These are phyloP conservation scores for Heterodera carotae DNA, from an alignment of 1,140 invertebrate species.

Conservation along the genomic window DNA sequence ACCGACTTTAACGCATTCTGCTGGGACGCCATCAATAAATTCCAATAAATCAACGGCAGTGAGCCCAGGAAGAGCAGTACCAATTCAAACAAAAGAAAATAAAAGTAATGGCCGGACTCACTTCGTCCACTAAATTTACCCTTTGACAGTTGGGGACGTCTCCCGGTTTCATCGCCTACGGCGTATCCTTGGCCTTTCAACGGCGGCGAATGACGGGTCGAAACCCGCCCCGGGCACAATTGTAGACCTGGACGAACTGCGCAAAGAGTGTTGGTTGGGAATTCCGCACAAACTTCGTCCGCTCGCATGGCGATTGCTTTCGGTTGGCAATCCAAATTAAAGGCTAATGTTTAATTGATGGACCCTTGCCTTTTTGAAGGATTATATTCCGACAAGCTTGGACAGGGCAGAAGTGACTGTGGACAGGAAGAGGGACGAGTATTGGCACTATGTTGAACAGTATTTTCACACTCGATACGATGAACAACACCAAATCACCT, in stretches of 20 bases:
- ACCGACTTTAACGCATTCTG: conserved; percentile 16
- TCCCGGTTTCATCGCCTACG: conserved; percentile 54
- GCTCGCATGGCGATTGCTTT: conserved; percentile 62
- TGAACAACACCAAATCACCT: conserved; percentile 88
- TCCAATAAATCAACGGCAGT: background rate
- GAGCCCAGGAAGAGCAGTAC: background rate
- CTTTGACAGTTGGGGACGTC: conserved; percentile 39
- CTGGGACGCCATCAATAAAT: background rate
- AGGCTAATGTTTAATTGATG: background rate
- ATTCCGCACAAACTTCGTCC: conserved; percentile 60
- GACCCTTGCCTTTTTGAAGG: conserved; percentile 66
- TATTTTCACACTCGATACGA: conserved; percentile 92
- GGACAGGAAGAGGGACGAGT: conserved; percentile 87
- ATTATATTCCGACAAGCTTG: conserved; percentile 86
- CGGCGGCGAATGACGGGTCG: background rate
- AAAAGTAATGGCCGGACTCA: conserved; percentile 16
- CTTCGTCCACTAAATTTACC: background rate
- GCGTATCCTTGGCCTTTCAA: conserved; percentile 35
- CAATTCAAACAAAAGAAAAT: background rate
- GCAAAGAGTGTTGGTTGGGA: conserved; percentile 65
- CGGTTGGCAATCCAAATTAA: conserved; percentile 35
- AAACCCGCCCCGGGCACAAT: conserved; percentile 10
- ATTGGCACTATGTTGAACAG: conserved; percentile 88
- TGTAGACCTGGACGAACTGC: conserved; percentile 58
- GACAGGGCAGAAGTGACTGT: conserved; percentile 79